phyloP scores from a whole-genome alignment of 1,140 invertebrate species.

The Caenorhabditis inopinata region DNA sequence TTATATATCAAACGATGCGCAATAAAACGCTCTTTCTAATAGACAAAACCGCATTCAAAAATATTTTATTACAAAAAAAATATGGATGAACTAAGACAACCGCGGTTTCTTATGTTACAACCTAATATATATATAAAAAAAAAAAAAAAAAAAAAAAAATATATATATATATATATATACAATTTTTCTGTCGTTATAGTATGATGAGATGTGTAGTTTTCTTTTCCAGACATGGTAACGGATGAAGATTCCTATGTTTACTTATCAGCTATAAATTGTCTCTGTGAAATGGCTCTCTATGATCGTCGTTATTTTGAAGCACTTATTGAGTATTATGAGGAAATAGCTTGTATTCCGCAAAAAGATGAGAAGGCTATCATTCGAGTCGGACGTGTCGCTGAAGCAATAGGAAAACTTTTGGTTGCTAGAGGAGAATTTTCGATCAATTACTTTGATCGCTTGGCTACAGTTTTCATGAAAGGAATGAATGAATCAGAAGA shows the following conservation, averaged over 20 bases:
- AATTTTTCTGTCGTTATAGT: no score
- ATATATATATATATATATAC: no score
- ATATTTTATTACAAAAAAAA: no score
- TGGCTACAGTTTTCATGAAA: not conserved
- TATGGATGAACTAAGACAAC: no score
- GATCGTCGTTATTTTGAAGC: not conserved
- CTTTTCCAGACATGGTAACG: not conserved
- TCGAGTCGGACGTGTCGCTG: not conserved
- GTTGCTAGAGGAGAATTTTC: not conserved
- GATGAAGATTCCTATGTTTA: not conserved
- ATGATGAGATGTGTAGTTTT: no score
- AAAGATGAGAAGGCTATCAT: not conserved
- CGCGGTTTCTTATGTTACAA: no score
- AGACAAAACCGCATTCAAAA: no score
- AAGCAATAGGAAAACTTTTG: not conserved
- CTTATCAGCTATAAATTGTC: constrained; percentile 6
- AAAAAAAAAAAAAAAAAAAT: no score
- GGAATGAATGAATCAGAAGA: not conserved
- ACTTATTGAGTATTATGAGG: not conserved
- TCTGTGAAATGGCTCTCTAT: constrained; percentile 5
- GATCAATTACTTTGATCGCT: not conserved
- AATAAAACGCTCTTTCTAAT: no score
- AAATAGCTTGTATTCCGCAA: not conserved
- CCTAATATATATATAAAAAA: no score
- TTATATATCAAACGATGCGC: no score